Evolutionary conservation across 2,888 invertebrate species (phyloP).

Genomic region (Acleris holmiana): DNA sequence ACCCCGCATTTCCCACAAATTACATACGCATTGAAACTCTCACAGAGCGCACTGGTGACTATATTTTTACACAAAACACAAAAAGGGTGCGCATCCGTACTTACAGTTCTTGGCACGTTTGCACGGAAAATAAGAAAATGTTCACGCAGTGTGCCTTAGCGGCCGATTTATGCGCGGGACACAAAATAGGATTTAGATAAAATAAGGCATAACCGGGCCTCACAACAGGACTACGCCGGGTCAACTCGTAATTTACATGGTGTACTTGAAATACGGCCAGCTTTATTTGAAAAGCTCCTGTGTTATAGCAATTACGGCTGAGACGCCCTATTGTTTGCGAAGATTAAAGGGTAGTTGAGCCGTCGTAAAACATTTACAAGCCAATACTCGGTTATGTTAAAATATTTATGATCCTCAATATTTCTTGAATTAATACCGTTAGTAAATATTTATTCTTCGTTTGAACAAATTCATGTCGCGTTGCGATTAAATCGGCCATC

Average conservation of each 20-base stretch:
- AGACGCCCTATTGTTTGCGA: conserved; percentile 31
- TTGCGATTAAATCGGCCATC: conserved; percentile 3
- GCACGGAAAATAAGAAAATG: conserved; percentile 79
- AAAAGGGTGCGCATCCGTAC: conserved; percentile 54
- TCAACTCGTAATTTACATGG: conserved; percentile 62
- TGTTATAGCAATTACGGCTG: conserved; percentile 34
- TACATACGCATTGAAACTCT: too few species aligned
- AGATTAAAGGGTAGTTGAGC: conserved; percentile 37
- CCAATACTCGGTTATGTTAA: conserved; percentile 25
- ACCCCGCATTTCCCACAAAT: too few species aligned
- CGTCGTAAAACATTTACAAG: conserved; percentile 33
- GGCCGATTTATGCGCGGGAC: conserved; percentile 79
- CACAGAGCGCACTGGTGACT: neutral
- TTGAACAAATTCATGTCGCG: neutral
- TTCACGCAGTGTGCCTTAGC: conserved; percentile 78
- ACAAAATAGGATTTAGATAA: conserved; percentile 82
- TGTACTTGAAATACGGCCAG: conserved; percentile 51
- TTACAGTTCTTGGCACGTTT: conserved; percentile 82
- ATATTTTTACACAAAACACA: conserved; percentile 36
- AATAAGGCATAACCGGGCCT: conserved; percentile 70
- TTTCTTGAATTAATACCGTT: conserved; percentile 2
- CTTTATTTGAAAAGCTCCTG: conserved; percentile 29
- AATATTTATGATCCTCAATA: conserved; percentile 17
- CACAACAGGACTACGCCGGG: conserved; percentile 53
- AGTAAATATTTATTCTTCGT: conserved; percentile 7